Conservation (phyloP, 2,113 vertebrate species). For the human (Homo sapiens) region GRCh38 chr12:1790501-1791000, state of each 20-base stretch:
- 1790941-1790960: background rate
- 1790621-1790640: background rate
- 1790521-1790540: background rate
- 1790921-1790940: background rate
- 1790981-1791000: background rate
- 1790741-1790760: background rate
- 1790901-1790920: background rate
- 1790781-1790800: background rate
- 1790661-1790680: rapidly evolving
- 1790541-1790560: background rate
- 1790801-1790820: background rate
- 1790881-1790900: background rate
- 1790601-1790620: background rate
- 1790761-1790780: background rate
- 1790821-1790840: background rate
- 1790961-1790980: background rate
- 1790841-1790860: background rate
- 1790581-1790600: background rate
- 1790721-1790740: background rate
- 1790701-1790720: background rate
- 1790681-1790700: background rate
- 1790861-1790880: background rate
- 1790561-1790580: background rate
- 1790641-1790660: background rate
- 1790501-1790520: background rate